Conservation (phyloP, 2,113 vertebrate genomes). For the Mustela lutreola region DNA sequence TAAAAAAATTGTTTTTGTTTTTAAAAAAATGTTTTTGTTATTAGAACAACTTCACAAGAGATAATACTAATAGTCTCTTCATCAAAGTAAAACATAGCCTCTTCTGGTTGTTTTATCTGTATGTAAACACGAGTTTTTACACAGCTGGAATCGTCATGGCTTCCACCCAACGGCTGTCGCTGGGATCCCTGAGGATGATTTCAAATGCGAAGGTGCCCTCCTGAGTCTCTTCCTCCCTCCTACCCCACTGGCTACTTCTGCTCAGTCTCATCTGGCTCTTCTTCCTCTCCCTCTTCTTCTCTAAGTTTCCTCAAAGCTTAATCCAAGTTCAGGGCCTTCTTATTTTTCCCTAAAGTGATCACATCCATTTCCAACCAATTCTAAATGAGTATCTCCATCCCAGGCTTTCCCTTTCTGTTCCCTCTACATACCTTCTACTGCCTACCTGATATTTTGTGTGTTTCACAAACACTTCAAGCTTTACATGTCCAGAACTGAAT, state of each 20-base stretch:
- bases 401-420: background rate
- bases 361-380: background rate
- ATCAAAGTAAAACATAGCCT: constrained; percentile 44
- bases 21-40: background rate
- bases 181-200: background rate
- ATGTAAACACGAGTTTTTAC: constrained; percentile 15
- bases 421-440: background rate
- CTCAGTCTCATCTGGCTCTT: background rate
- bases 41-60: constrained; percentile 38
- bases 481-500: background rate
- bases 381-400: background rate
- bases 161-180: background rate
- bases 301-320: background rate
- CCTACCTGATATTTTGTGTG: too few relatives aligned
- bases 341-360: background rate
- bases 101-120: background rate
- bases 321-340: background rate
- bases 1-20: background rate
- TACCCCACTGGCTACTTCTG: background rate
- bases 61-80: background rate
- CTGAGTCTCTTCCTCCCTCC: background rate
- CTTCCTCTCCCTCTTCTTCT: background rate
- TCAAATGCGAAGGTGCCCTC: background rate
- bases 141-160: background rate
- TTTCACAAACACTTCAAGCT: background rate